phyloP scores from a whole-genome alignment of 1,140 invertebrate species.

The Eubasilissa regina region DNA sequence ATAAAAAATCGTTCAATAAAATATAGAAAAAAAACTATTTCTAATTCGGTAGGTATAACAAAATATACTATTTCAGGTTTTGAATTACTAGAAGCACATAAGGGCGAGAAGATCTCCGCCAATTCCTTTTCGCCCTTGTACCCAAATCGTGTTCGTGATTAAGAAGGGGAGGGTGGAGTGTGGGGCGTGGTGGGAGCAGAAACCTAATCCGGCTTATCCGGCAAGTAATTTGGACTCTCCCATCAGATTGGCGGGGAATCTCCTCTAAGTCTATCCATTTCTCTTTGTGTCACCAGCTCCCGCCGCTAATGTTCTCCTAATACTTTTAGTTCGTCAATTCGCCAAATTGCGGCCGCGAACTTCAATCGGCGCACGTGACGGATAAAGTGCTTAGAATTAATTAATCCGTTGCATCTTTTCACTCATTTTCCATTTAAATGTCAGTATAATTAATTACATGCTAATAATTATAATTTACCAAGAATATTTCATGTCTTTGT shows the following conservation, averaged over 20 bases:
- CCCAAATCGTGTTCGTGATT: slow-evolving; percentile 37
- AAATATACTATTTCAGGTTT: neutral
- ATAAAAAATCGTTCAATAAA: too few species aligned
- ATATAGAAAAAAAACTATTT: too few species aligned
- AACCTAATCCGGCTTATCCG: slow-evolving; percentile 60
- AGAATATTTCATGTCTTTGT: too few species aligned
- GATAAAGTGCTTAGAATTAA: slow-evolving; percentile 26
- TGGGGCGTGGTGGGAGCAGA: slow-evolving; percentile 10
- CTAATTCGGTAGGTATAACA: too few species aligned
- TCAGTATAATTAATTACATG: too few species aligned
- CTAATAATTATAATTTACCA: too few species aligned
- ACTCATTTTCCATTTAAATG: too few species aligned
- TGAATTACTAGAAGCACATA: slow-evolving; percentile 17
- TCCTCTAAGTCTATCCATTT: slow-evolving; percentile 42
- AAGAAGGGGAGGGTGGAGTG: slow-evolving; percentile 26
- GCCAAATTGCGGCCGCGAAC: slow-evolving; percentile 23
- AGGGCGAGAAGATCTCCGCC: slow-evolving; percentile 7
- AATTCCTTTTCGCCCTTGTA: slow-evolving; percentile 35
- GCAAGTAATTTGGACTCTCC: slow-evolving; percentile 60
- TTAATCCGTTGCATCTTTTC: neutral
- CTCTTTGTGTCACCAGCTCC: slow-evolving; percentile 39
- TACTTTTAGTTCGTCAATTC: slow-evolving; percentile 40
- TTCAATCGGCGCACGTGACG: slow-evolving; percentile 28
- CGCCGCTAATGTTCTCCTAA: slow-evolving; percentile 39
- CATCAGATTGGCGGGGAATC: slow-evolving; percentile 55